Evolutionary conservation across 2,888 invertebrate genomes (phyloP).

Genomic region (Nipponacmea schrenckii): DNA sequence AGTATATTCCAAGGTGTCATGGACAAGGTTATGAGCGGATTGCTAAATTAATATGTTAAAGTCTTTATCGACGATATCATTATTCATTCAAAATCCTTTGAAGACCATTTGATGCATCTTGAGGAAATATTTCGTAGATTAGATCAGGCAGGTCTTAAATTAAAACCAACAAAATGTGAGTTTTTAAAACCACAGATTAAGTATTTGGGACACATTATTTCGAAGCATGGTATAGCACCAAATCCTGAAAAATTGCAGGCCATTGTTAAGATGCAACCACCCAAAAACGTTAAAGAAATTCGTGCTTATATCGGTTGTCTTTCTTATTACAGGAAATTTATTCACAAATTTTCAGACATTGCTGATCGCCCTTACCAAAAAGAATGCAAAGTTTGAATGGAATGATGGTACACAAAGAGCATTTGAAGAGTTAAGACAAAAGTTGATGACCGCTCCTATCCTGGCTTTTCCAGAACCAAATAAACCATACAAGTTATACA

Average conservation of each 20-base stretch:
- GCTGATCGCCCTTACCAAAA: constrained; percentile 9
- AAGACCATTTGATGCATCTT: constrained; percentile 17
- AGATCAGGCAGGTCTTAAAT: constrained; percentile 15
- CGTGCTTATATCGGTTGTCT: constrained; percentile 2
- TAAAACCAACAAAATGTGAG: constrained; percentile 22
- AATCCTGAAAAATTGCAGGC: constrained; percentile 9
- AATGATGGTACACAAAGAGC: constrained; percentile 3
- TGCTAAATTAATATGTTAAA: constrained; percentile 4
- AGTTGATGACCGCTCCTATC: neutral
- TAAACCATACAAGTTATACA: constrained; percentile 7
- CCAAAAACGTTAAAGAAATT: neutral
- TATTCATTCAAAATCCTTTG: constrained; percentile 7
- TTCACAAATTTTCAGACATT: neutral
- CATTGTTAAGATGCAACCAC: constrained; percentile 10
- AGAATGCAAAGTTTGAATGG: constrained; percentile 9
- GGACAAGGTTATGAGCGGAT: constrained; percentile 16
- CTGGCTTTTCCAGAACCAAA: constrained; percentile 13
- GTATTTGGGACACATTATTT: constrained; percentile 20
- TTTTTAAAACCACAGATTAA: constrained; percentile 12
- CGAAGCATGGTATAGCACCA: constrained; percentile 11
- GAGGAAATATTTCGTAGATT: constrained; percentile 11
- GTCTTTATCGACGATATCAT: constrained; percentile 22
- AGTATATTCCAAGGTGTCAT: constrained; percentile 1
- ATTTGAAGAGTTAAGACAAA: constrained; percentile 12
- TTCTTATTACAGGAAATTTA: constrained; percentile 6